These are phyloP conservation scores for Engystomops pustulosus DNA, from an alignment of 2,113 vertebrate species.

Conservation along the genomic window DNA sequence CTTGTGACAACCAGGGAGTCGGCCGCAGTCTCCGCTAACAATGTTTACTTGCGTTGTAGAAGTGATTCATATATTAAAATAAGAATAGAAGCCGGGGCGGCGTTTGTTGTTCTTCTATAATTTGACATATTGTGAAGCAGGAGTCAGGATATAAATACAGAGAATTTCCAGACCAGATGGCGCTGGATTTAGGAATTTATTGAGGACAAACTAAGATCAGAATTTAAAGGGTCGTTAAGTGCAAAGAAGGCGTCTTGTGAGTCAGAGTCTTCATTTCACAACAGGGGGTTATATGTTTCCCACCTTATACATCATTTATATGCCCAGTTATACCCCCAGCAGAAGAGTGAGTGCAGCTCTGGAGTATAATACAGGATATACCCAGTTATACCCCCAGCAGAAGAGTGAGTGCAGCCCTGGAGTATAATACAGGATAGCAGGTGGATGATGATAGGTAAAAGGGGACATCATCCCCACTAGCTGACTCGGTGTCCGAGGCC, in stretches of 20 bases:
- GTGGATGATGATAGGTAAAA: too few species aligned
- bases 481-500: too few species aligned
- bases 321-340: too few species aligned
- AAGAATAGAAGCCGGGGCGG: background rate
- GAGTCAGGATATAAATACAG: background rate
- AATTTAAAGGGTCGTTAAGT: background rate
- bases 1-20: background rate
- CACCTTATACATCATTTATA: too few species aligned
- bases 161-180: background rate
- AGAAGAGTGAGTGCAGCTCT: too few species aligned
- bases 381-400: too few species aligned
- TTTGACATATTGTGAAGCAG: constrained; percentile 24
- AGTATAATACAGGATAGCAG: too few species aligned
- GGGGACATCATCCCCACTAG: too few species aligned
- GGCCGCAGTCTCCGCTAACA: background rate
- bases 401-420: too few species aligned
- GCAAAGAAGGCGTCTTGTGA: background rate
- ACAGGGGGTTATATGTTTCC: too few species aligned
- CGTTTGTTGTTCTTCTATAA: constrained; percentile 8
- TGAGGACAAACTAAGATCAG: constrained; percentile 4
- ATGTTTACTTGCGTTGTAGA: background rate
- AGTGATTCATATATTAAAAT: constrained; percentile 22
- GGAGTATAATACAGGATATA: too few species aligned
- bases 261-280: background rate
- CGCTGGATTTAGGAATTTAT: constrained; percentile 8